Conservation (phyloP, 2,797 vertebrate species). For the Cirrhinus mrigala region DNA sequence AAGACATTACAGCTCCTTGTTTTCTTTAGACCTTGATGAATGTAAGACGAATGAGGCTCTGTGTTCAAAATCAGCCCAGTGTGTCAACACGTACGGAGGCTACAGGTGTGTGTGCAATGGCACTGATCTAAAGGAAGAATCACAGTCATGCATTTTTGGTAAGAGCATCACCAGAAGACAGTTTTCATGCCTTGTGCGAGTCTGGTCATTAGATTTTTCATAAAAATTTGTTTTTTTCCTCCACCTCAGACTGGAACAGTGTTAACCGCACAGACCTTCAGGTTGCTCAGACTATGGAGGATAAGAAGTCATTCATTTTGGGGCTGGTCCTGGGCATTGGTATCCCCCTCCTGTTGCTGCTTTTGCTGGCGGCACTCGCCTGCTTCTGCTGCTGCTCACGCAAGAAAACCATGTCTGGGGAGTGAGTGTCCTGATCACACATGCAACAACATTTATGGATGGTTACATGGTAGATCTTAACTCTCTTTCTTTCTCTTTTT, state of each 20-base stretch:
- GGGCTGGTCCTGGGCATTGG: constrained; percentile 83
- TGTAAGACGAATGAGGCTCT: constrained; percentile 70
- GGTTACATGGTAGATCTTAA: not conserved
- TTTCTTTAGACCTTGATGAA: constrained; percentile 81
- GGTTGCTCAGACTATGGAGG: not conserved
- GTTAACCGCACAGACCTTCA: not conserved
- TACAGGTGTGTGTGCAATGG: constrained; percentile 84
- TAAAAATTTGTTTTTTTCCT: not conserved
- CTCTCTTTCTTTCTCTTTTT: constrained; percentile 20
- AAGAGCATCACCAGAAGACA: constrained; percentile 44
- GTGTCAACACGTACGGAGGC: constrained; percentile 85
- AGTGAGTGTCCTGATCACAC: constrained; percentile 73
- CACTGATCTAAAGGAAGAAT: constrained; percentile 74
- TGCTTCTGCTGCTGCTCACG: constrained; percentile 78
- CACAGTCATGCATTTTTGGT: constrained; percentile 78
- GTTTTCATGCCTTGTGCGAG: too few species aligned
- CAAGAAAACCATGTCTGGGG: constrained; percentile 75
- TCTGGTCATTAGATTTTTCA: not conserved
- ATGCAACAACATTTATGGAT: not conserved
- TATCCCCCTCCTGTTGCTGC: constrained; percentile 80
- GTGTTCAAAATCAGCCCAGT: constrained; percentile 74
- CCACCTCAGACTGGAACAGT: constrained; percentile 39
- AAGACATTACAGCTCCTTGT: not conserved
- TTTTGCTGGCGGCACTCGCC: constrained; percentile 75
- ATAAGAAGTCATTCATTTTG: constrained; percentile 71